Conservation (phyloP, 2,113 vertebrate genomes). For the Cottus gobio region DNA sequence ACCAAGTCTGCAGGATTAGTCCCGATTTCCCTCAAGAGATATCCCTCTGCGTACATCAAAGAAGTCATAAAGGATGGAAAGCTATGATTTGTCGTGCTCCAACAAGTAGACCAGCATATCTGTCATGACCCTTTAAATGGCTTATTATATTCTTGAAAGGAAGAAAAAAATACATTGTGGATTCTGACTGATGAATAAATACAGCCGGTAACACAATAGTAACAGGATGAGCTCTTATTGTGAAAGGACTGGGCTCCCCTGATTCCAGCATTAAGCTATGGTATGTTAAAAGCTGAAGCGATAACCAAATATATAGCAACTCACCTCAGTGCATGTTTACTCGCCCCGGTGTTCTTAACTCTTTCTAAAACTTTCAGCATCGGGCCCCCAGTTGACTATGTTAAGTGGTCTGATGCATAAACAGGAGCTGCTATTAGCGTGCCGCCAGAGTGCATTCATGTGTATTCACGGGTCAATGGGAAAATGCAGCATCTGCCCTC, state of each 20-base stretch:
- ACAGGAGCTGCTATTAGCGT: constrained; percentile 56
- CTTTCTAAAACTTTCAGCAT: constrained; percentile 41
- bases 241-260: too few species aligned
- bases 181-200: too few species aligned
- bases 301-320: not conserved
- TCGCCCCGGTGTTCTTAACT: not conserved
- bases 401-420: constrained; percentile 60
- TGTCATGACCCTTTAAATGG: not conserved
- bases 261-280: too few species aligned
- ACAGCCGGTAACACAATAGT: too few species aligned
- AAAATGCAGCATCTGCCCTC: constrained; percentile 71
- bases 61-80: not conserved
- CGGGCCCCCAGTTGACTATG: constrained; percentile 29
- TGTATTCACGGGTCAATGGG: constrained; percentile 77
- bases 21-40: not conserved
- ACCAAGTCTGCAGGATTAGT: too few species aligned
- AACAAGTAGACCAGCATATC: too few species aligned
- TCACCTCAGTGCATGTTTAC: not conserved
- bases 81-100: not conserved
- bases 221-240: too few species aligned
- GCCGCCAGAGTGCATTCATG: constrained; percentile 54
- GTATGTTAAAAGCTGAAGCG: too few species aligned
- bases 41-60: not conserved
- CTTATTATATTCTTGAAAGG: too few species aligned
- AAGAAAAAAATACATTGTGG: too few species aligned